Conservation (phyloP, 2,113 vertebrate species). For the Melanerpes aurifrons region DNA sequence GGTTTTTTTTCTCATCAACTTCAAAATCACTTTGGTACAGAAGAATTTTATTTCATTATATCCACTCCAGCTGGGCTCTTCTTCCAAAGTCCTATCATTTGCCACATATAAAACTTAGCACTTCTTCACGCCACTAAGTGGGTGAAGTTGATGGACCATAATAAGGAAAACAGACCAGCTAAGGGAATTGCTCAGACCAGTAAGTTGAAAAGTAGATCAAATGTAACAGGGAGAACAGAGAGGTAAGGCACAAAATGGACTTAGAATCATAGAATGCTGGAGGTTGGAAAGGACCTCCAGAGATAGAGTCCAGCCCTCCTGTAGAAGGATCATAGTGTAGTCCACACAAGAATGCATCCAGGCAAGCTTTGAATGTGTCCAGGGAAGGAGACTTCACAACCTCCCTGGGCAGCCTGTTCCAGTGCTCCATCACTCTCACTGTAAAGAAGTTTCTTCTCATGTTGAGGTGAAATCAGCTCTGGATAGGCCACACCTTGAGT, state of each 20-base stretch:
- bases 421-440: too few species aligned
- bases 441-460: too few species aligned
- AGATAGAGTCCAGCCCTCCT: too few species aligned
- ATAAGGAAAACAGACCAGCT: not conserved
- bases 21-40: slow-evolving; percentile 38
- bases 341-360: too few species aligned
- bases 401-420: too few species aligned
- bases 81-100: slow-evolving; percentile 23
- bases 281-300: too few species aligned
- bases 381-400: too few species aligned
- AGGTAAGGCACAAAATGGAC: not conserved
- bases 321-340: too few species aligned
- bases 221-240: not conserved
- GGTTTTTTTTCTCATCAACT: slow-evolving; percentile 16
- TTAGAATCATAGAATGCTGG: not conserved
- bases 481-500: too few species aligned
- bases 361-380: too few species aligned
- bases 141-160: not conserved
- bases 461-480: too few species aligned
- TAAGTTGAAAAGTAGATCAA: not conserved
- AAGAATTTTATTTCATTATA: slow-evolving; percentile 43
- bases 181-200: not conserved
- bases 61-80: slow-evolving; percentile 64
- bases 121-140: not conserved
- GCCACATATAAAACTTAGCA: slow-evolving; percentile 18